Base-by-base conservation (phyloP, 2,113 vertebrate species). In the Nipponia nippon region DNA sequence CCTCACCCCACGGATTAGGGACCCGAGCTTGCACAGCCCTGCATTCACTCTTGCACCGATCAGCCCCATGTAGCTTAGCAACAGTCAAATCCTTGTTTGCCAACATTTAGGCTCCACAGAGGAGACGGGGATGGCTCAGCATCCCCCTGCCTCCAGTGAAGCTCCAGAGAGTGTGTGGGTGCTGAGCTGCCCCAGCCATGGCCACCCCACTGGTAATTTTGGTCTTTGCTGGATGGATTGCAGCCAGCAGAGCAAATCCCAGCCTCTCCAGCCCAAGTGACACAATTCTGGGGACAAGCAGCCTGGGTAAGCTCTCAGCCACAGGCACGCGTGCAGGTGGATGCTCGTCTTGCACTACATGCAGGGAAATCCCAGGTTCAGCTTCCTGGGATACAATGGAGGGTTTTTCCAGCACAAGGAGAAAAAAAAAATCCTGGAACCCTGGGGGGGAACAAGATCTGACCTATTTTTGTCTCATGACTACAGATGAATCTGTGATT, bases 401-500 rank as follows among this genome's bases (percentile, higher is more conserved):
- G 13, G 61, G 15, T 3, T 90, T 73, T 84, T 59, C 50, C 76
- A 83, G 47, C 65, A 72, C 7, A 73, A 75, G 44, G 14, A 89
- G 8, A 2, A 9, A 11, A 53, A 62, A 9, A 25, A 18, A 34
- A 30, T 34, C 10, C 9, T 81, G 26, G 7, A 86, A 49, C 36
- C 47, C 69, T 29, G 52, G 16, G 18, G 23, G 52, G 14, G 36
- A 93, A 75, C 17, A 32, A 80, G 63, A 40, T 29, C 63, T 95
- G 95, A 93, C 83, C 90, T 93, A 91, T 90, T 93, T 97, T 81
- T 87, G 7, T 63, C 47, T 89, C 72, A 16, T 62, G 56, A 62
- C 46, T 87, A 2, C n/a, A 92, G 86, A 83, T 40, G 72, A 92
- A 75, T 73, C 22, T 20, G 58, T 11, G 26, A 5, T 75, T 92